phyloP scores from a whole-genome alignment of 2,888 invertebrate genomes.

The Eupithecia insigniata region DNA sequence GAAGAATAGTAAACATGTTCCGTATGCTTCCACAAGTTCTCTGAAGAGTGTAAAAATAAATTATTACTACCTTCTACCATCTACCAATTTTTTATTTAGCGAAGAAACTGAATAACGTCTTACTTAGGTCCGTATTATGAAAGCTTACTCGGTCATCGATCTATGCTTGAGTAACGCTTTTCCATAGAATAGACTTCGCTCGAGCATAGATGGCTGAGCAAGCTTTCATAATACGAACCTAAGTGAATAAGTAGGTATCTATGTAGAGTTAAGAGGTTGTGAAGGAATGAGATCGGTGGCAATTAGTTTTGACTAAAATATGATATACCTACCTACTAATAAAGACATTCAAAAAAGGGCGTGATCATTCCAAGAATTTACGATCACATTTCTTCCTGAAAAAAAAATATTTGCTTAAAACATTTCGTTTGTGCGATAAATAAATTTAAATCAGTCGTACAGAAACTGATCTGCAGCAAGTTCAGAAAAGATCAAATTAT shows the following conservation, averaged over 20 bases:
- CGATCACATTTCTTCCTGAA: background rate
- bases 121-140: no score
- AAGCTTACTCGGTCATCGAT: no score
- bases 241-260: background rate
- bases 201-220: no score
- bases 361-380: no score
- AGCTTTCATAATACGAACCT: no score
- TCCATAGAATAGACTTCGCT: no score
- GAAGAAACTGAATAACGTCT: background rate
- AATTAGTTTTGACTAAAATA: background rate
- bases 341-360: background rate
- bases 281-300: background rate
- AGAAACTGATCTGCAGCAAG: background rate
- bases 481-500: background rate
- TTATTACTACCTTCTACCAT: conserved; percentile 1
- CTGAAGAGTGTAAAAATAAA: conserved; percentile 39
- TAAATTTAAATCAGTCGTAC: background rate
- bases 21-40: conserved; percentile 49
- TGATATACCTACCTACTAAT: background rate
- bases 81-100: background rate
- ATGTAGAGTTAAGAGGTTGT: background rate
- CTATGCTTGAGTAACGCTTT: no score
- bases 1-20: conserved; percentile 59
- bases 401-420: background rate
- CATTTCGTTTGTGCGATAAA: background rate